A percentile compares a stretch with the other conserved stretches of the same genome.
Conservation (phyloP, 2,113 vertebrate species). For the Gallinago media region DNA sequence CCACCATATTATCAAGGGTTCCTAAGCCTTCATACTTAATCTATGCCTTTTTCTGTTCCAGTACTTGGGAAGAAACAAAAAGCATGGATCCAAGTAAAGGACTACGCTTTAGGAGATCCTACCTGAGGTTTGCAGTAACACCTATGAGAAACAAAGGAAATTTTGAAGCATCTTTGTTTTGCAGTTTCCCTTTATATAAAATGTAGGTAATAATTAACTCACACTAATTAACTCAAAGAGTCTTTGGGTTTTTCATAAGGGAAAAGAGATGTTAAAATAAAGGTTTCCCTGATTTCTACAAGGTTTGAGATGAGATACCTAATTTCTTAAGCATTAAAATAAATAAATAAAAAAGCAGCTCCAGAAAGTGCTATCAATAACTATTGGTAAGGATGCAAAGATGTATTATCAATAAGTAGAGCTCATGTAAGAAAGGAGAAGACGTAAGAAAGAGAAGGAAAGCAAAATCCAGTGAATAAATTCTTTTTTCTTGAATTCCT, state of each 20-base stretch:
- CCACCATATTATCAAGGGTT: neutral
- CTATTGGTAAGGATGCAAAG: neutral
- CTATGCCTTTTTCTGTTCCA: neutral
- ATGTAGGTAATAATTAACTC: neutral
- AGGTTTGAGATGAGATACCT: fast-evolving
- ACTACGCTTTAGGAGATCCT: neutral
- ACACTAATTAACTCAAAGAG: neutral
- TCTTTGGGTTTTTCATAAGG: neutral
- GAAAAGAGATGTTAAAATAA: neutral
- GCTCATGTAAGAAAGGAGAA: neutral
- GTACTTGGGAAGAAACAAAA: neutral
- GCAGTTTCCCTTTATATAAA: neutral
- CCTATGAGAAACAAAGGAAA: neutral
- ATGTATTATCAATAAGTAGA: neutral
- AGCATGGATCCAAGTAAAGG: neutral
- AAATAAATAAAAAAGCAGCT: neutral
- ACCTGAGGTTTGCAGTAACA: neutral
- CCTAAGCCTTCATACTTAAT: neutral
- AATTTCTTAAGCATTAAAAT: neutral
- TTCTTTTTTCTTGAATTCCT: neutral
- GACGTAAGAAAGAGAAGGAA: neutral
- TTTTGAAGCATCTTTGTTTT: neutral
- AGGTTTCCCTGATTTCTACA: neutral
- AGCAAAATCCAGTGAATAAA: neutral
- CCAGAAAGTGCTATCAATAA: neutral